phyloP scores from a whole-genome alignment of 2,797 vertebrate species.

The Lutjanus argentimaculatus region DNA sequence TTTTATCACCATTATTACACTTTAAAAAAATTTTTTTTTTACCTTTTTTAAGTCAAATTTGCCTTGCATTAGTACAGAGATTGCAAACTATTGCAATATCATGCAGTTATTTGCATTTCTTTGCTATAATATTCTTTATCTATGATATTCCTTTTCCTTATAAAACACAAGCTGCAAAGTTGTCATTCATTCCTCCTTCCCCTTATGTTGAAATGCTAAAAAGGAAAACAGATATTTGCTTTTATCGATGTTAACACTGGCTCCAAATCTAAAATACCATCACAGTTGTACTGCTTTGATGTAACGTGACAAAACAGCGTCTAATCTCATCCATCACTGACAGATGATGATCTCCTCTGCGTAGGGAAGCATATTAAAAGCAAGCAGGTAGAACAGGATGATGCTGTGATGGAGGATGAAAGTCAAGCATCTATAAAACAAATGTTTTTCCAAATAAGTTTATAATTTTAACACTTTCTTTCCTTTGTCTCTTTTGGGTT shows the following conservation, averaged over 20 bases:
- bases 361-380: constrained; percentile 1
- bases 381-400: not conserved
- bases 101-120: not conserved
- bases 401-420: not conserved
- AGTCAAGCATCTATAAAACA: not conserved
- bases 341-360: constrained; percentile 35
- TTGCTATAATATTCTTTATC: not conserved
- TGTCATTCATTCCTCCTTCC: constrained; percentile 4
- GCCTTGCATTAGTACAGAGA: not conserved
- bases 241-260: constrained; percentile 15
- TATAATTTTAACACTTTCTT: too few relatives aligned
- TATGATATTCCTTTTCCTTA: not conserved
- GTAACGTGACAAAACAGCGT: constrained; percentile 15
- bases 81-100: not conserved
- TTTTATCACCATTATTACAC: not conserved
- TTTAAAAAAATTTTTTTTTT: too few relatives aligned
- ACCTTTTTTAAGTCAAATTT: not conserved
- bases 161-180: not conserved
- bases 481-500: not conserved
- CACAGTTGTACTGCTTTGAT: constrained; percentile 32
- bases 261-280: constrained; percentile 32
- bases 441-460: not conserved
- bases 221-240: constrained; percentile 22
- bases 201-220: constrained; percentile 22
- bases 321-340: constrained; percentile 49